These are phyloP conservation scores for Rhea americana DNA, from an alignment of 2,113 vertebrate genomes.

Conservation along the genomic window DNA sequence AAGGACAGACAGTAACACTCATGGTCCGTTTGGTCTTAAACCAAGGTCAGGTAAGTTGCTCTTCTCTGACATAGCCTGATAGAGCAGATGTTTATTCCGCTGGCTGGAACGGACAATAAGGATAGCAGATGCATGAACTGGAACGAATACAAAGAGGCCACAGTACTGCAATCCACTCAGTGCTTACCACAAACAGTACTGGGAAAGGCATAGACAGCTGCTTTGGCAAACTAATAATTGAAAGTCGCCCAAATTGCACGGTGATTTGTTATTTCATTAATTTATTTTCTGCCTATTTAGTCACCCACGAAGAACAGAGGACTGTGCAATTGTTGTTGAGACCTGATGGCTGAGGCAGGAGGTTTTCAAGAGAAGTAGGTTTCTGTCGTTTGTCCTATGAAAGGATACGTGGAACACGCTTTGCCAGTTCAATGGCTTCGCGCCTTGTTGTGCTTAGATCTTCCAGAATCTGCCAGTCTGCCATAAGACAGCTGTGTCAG, in stretches of 20 bases:
- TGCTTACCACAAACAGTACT: background rate
- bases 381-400: background rate
- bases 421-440: background rate
- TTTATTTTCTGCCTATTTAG: background rate
- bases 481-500: background rate
- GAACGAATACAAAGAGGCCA: background rate
- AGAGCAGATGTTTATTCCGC: background rate
- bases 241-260: background rate
- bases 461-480: background rate
- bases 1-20: conserved; percentile 74
- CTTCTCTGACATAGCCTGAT: background rate
- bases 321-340: background rate
- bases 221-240: background rate
- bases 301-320: background rate
- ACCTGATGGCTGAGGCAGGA: background rate
- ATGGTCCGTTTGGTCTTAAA: conserved; percentile 91
- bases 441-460: background rate
- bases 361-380: background rate
- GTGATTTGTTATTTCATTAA: background rate
- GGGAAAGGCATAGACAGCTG: background rate
- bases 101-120: background rate
- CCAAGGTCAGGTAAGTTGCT: conserved; percentile 90
- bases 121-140: background rate
- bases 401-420: background rate
- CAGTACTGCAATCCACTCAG: background rate